Percentiles rank a stretch among this genome's conserved stretches.
These are phyloP conservation scores for Betta splendens DNA, from an alignment of 2,797 vertebrate species.

Conservation along the genomic window DNA sequence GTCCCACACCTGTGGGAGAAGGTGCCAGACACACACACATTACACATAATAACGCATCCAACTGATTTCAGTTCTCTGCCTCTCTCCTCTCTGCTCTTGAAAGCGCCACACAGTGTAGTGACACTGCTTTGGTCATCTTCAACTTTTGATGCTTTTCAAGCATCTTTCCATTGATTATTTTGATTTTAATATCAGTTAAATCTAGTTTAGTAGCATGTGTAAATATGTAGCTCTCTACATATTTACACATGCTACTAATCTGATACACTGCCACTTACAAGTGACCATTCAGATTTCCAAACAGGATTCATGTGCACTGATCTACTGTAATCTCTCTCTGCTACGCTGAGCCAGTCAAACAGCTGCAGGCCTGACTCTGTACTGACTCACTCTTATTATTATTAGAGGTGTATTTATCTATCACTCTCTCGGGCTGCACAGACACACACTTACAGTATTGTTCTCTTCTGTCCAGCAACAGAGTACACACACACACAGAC, in stretches of 20 bases:
- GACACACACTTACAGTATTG: slow-evolving; percentile 53
- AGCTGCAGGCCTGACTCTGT: slow-evolving; percentile 36
- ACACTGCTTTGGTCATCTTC: neutral
- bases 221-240: neutral
- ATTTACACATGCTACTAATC: neutral
- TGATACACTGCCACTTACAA: slow-evolving; percentile 11
- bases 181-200: slow-evolving; percentile 7
- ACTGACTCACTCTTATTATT: slow-evolving; percentile 44
- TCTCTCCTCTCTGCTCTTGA: neutral
- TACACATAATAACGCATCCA: slow-evolving; percentile 6
- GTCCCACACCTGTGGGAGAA: slow-evolving; percentile 90
- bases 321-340: neutral
- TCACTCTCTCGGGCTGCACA: slow-evolving; percentile 50
- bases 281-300: neutral
- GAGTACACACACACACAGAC: slow-evolving; percentile 21
- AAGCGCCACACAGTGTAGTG: neutral
- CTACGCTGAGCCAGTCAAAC: slow-evolving; percentile 17
- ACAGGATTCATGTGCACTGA: slow-evolving; percentile 10
- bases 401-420: slow-evolving; percentile 64
- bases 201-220: too few relatives aligned
- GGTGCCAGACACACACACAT: slow-evolving; percentile 68
- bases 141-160: neutral
- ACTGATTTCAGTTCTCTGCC: neutral
- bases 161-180: slow-evolving; percentile 21
- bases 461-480: slow-evolving; percentile 37